phyloP scores from a whole-genome alignment of 2,113 vertebrate species.

The Stigmatopora argus region DNA sequence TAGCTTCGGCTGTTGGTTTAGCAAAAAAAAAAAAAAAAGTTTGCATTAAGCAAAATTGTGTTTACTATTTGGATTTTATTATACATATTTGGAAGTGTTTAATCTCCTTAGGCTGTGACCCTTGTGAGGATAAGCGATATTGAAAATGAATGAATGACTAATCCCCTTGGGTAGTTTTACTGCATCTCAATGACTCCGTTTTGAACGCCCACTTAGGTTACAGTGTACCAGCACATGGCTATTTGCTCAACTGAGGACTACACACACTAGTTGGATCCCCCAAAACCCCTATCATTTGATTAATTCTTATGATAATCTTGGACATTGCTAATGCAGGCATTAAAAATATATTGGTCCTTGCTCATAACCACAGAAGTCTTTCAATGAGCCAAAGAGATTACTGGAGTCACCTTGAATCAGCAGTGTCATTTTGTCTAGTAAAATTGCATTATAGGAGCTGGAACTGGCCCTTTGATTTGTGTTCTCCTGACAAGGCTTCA shows the following conservation, averaged over 20 bases:
- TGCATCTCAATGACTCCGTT: background rate
- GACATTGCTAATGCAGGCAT: constrained; percentile 20
- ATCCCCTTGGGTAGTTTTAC: background rate
- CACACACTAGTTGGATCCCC: constrained; percentile 1
- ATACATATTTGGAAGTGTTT: background rate
- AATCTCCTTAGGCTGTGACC: no score
- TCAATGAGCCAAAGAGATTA: constrained; percentile 50
- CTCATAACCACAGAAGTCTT: constrained; percentile 41
- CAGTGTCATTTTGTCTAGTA: constrained; percentile 54
- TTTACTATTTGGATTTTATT: background rate
- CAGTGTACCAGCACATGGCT: background rate
- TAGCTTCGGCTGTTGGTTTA: background rate
- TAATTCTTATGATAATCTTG: constrained; percentile 5
- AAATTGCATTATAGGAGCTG: constrained; percentile 64
- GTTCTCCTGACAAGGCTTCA: constrained; percentile 66
- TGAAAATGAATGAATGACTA: no score
- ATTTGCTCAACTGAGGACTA: background rate
- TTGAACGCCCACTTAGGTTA: background rate
- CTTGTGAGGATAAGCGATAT: no score
- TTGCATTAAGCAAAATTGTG: background rate
- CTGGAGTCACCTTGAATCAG: constrained; percentile 66
- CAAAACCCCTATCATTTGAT: constrained; percentile 2
- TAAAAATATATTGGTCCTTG: constrained; percentile 21
- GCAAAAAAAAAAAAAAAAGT: background rate
- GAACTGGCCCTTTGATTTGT: constrained; percentile 61